Percentiles rank a stretch among this genome's conserved stretches.
These are phyloP conservation scores for Samia ricini DNA, from an alignment of 1,140 invertebrate species.

Conservation along the genomic window DNA sequence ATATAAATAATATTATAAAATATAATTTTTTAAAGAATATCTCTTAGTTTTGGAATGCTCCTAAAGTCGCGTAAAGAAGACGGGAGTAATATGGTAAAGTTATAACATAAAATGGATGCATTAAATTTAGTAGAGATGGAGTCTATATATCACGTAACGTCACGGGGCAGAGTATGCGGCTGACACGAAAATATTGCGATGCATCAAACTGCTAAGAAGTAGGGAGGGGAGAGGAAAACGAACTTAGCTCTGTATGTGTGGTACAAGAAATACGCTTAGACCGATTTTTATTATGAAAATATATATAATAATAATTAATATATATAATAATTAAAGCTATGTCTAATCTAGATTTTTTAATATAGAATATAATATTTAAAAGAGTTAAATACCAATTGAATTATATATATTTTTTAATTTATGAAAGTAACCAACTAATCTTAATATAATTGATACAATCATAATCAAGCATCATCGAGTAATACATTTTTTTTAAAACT, in stretches of 20 bases:
- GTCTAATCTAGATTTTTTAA: background rate
- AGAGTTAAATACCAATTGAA: too few relatives aligned
- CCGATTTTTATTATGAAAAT: background rate
- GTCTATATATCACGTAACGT: constrained; percentile 64
- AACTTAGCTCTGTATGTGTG: constrained; percentile 30
- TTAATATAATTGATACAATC: too few relatives aligned
- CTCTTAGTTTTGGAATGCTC: background rate
- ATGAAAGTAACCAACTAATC: too few relatives aligned
- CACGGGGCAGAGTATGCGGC: constrained; percentile 47
- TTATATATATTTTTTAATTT: too few relatives aligned
- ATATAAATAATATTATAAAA: too few relatives aligned
- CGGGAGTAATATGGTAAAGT: background rate
- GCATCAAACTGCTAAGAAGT: constrained; percentile 67
- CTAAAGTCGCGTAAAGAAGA: background rate
- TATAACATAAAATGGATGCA: background rate
- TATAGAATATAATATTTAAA: too few relatives aligned
- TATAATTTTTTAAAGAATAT: background rate
- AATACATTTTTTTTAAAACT: too few relatives aligned
- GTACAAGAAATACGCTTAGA: constrained; percentile 17
- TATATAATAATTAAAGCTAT: background rate
- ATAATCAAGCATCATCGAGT: too few relatives aligned
- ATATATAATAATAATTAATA: background rate
- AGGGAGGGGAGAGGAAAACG: constrained; percentile 51
- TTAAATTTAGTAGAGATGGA: constrained; percentile 12
- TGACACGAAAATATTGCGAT: constrained; percentile 69